Evolutionary conservation across 2,888 invertebrate species (phyloP).

Genomic region (Rhagium mordax): DNA sequence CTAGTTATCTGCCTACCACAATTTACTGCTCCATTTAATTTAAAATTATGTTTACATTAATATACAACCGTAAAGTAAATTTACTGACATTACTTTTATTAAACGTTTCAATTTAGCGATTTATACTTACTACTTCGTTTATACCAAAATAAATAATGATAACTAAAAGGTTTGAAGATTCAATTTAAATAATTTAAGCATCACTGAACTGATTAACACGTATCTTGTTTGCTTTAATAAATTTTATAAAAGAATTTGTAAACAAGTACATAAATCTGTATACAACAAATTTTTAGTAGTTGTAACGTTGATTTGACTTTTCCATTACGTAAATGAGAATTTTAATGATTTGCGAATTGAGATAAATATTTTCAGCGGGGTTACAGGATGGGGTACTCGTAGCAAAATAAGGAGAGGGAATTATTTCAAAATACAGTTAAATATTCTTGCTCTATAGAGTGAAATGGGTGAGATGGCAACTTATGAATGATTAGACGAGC

Average conservation of each 20-base stretch:
- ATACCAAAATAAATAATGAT: background rate
- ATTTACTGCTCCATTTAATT: background rate
- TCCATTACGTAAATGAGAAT: background rate
- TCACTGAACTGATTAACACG: background rate
- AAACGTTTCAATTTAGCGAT: background rate
- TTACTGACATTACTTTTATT: background rate
- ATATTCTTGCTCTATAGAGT: too few species aligned
- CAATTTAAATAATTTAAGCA: background rate
- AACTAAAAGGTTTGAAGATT: background rate
- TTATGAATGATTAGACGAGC: too few species aligned
- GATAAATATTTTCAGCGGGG: background rate
- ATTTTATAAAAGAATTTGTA: background rate
- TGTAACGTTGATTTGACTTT: background rate
- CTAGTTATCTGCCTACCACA: background rate
- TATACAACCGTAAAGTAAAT: background rate
- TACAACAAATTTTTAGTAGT: background rate
- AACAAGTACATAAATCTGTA: background rate
- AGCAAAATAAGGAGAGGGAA: background rate
- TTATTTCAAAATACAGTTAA: background rate
- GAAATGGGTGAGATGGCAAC: too few species aligned
- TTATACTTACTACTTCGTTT: background rate
- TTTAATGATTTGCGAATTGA: background rate
- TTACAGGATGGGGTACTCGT: background rate
- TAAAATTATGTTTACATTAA: background rate
- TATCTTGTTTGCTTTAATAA: background rate